A percentile compares a stretch with the other conserved stretches of the same genome.
phyloP scores from a whole-genome alignment of 2,888 invertebrate species.

The Physocephala rufipes region DNA sequence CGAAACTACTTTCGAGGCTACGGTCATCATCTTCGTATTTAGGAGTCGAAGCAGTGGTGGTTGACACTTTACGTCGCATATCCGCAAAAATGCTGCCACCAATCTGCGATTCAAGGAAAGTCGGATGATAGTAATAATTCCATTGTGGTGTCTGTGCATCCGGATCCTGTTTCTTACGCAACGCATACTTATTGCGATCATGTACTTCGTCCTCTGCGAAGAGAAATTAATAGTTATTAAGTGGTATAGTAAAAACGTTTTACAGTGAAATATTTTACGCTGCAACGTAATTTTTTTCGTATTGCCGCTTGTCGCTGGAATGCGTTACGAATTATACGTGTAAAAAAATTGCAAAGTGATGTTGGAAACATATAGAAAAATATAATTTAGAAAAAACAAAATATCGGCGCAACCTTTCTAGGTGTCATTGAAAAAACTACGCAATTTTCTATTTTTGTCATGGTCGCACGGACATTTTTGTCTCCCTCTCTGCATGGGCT shows the following conservation, averaged over 20 bases:
- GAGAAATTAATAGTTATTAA: neutral
- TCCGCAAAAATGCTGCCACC: neutral
- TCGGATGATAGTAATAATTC: neutral
- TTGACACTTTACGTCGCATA: neutral
- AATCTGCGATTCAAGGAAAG: slow-evolving; percentile 12
- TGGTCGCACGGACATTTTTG: too few species aligned
- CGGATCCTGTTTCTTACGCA: slow-evolving; percentile 3
- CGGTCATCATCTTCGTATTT: neutral
- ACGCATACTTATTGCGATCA: slow-evolving; percentile 3
- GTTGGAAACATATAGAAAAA: too few species aligned
- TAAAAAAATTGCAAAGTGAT: too few species aligned
- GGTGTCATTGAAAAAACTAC: too few species aligned
- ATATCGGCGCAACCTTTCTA: too few species aligned
- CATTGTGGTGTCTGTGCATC: slow-evolving; percentile 4
- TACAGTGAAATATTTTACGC: neutral
- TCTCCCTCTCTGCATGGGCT: neutral
- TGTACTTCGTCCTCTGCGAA: slow-evolving; percentile 20
- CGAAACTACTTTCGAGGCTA: neutral
- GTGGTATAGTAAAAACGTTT: neutral
- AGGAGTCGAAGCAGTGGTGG: neutral
- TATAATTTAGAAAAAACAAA: too few species aligned
- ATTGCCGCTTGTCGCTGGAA: neutral
- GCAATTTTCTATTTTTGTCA: too few species aligned
- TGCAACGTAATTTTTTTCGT: neutral
- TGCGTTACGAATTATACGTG: neutral